These are phyloP conservation scores for Petroica traversi DNA, from an alignment of 2,113 vertebrate genomes.

Conservation along the genomic window DNA sequence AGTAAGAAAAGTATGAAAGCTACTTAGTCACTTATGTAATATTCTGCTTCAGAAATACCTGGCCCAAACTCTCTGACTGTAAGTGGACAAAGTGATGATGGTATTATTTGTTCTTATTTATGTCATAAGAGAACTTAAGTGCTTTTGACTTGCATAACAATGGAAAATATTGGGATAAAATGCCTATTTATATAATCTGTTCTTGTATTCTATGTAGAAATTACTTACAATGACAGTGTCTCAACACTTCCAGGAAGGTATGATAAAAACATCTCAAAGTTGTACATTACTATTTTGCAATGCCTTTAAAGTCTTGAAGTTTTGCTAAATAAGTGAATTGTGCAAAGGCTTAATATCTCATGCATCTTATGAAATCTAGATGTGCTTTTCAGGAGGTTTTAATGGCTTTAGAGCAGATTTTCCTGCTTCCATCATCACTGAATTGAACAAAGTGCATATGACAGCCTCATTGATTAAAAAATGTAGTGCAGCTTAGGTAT, in stretches of 20 bases:
- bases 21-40: neutral
- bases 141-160: neutral
- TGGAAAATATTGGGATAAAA: neutral
- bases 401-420: neutral
- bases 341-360: neutral
- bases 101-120: neutral
- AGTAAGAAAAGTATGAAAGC: neutral
- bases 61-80: neutral
- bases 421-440: neutral
- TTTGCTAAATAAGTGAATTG: neutral
- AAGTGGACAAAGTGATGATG: neutral
- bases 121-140: neutral
- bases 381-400: neutral
- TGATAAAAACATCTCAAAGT: neutral
- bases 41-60: conserved; percentile 7
- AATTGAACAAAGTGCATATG: neutral
- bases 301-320: neutral
- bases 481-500: neutral
- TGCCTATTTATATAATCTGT: neutral
- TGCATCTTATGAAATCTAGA: neutral
- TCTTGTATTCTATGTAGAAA: neutral
- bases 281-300: neutral
- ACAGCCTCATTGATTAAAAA: neutral
- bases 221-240: neutral
- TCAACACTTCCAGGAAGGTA: neutral